These are phyloP conservation scores for Halcyon leucocephala DNA, from an alignment of 2,797 vertebrate genomes.

Conservation along the genomic window DNA sequence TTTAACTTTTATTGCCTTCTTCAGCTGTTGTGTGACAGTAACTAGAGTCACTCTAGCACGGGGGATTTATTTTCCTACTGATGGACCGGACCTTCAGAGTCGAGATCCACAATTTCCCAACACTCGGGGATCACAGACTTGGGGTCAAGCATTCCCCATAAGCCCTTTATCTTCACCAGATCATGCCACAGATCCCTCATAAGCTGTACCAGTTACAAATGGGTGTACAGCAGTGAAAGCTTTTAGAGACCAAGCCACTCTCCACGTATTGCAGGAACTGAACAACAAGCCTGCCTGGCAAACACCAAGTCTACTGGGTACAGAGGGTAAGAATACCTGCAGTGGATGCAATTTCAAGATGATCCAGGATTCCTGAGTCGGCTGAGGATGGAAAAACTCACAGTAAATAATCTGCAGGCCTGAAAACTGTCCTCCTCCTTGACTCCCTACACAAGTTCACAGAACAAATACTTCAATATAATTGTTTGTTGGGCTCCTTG, in stretches of 20 bases:
- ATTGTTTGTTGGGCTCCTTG: not conserved
- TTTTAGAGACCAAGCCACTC: not conserved
- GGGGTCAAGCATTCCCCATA: not conserved
- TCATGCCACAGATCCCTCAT: not conserved
- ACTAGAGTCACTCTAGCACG: not conserved
- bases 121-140: not conserved
- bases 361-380: not conserved
- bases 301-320: not conserved
- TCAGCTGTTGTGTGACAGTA: not conserved
- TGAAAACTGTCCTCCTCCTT: not conserved
- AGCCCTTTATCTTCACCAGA: not conserved
- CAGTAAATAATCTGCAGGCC: not conserved
- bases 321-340: not conserved
- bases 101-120: accelerated
- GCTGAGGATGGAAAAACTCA: not conserved
- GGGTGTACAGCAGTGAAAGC: not conserved
- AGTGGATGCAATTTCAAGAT: not conserved
- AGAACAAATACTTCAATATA: not conserved
- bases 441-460: not conserved
- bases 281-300: not conserved
- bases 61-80: not conserved
- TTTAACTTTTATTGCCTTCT: not conserved
- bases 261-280: not conserved
- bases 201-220: not conserved
- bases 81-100: not conserved